These are phyloP conservation scores for Therioaphis trifolii DNA, from an alignment of 2,888 invertebrate genomes.

Conservation along the genomic window DNA sequence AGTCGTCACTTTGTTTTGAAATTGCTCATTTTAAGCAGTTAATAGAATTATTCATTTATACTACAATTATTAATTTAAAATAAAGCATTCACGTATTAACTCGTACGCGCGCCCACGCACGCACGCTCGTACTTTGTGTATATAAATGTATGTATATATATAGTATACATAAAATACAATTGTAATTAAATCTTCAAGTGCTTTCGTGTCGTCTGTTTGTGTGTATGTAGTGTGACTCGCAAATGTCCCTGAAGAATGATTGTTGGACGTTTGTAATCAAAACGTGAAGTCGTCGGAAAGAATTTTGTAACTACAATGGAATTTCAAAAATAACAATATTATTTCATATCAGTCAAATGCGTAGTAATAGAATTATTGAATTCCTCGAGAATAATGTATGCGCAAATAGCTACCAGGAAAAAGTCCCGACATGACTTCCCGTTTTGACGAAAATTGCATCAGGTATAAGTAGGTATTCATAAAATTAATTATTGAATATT, in stretches of 20 bases:
- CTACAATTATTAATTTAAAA: not conserved
- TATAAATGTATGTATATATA: too few relatives aligned
- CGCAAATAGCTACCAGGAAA: not conserved
- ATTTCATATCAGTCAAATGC: too few relatives aligned
- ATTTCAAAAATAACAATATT: too few relatives aligned
- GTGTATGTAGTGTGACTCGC: not conserved
- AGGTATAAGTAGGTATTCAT: too few relatives aligned
- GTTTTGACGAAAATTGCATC: not conserved
- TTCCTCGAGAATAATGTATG: not conserved
- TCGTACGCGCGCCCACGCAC: too few relatives aligned
- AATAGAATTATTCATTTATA: slow-evolving; percentile 22
- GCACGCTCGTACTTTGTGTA: not conserved
- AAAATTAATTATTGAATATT: too few relatives aligned
- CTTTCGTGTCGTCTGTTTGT: too few relatives aligned
- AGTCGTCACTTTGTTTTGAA: too few relatives aligned
- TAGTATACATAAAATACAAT: slow-evolving; percentile 5
- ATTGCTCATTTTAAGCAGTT: not conserved
- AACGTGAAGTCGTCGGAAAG: not conserved
- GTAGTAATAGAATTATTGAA: too few relatives aligned
- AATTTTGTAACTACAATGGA: too few relatives aligned
- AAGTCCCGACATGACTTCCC: not conserved
- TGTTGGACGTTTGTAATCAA: not conserved
- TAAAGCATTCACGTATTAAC: not conserved
- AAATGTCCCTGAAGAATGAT: slow-evolving; percentile 11
- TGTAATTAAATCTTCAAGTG: slow-evolving; percentile 8